Conservation (phyloP, 2,113 vertebrate genomes). For the Sylvia atricapilla region DNA sequence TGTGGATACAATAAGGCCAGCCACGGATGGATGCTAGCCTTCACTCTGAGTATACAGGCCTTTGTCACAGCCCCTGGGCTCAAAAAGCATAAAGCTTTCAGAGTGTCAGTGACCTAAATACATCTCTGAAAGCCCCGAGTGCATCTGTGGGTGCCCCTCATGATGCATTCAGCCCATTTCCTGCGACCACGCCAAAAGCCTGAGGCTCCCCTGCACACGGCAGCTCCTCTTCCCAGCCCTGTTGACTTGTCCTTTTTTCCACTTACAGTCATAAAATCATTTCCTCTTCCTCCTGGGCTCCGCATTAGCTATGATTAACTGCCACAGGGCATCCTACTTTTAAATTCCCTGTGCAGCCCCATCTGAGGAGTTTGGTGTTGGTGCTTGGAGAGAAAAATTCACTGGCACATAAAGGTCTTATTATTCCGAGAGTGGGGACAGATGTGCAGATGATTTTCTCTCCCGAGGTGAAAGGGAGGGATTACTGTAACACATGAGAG, state of each 20-base stretch:
- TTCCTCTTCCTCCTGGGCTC: conserved; percentile 14
- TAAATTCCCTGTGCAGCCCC: not conserved
- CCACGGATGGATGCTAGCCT: conserved; percentile 57
- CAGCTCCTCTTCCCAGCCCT: not conserved
- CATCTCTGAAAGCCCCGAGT: not conserved
- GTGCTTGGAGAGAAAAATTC: not conserved
- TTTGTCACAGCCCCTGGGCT: conserved; percentile 40
- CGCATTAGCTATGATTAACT: not conserved
- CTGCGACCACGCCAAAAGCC: not conserved
- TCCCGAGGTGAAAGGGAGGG: not conserved
- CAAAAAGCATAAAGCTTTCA: conserved; percentile 40
- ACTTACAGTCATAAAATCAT: conserved; percentile 8
- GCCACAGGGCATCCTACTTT: conserved; percentile 10
- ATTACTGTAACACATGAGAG: not conserved
- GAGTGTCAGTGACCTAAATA: conserved; percentile 56
- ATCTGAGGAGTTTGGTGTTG: not conserved
- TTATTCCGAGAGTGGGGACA: not conserved
- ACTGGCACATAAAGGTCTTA: not conserved
- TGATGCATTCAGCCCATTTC: conserved; percentile 1
- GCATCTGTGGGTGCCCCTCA: not conserved
- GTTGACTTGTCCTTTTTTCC: conserved; percentile 3
- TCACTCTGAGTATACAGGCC: conserved; percentile 23
- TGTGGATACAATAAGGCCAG: conserved; percentile 55
- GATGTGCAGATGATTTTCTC: not conserved
- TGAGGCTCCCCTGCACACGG: not conserved